Conservation (phyloP, 2,113 vertebrate species). For the Anhinga anhinga region DNA sequence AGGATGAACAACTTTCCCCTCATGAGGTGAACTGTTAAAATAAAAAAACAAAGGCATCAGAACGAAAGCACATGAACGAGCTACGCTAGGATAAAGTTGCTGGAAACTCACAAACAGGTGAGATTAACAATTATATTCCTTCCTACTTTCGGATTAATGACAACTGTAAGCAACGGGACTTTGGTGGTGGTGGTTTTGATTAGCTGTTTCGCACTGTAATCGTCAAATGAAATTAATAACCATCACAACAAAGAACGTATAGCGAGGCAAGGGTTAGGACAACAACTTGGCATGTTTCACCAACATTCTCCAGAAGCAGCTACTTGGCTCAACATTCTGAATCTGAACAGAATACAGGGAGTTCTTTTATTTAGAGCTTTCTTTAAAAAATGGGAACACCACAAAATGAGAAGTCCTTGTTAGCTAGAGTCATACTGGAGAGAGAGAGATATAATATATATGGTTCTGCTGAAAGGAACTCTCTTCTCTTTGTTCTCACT, state of each 20-base stretch:
- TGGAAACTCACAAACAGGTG: background rate
- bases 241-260: background rate
- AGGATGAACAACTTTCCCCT: background rate
- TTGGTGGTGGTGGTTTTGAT: background rate
- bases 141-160: background rate
- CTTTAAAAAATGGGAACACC: conserved; percentile 15
- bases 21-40: background rate
- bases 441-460: background rate
- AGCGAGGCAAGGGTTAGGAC: background rate
- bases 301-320: conserved; percentile 4
- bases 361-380: conserved; percentile 38
- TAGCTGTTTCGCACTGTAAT: background rate
- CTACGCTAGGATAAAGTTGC: background rate
- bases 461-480: background rate
- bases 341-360: background rate
- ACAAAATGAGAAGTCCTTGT: background rate
- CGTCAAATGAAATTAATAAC: background rate
- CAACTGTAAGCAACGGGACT: background rate
- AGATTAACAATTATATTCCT: background rate
- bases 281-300: background rate
- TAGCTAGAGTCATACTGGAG: background rate
- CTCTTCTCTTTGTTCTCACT: background rate
- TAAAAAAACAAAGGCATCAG: background rate
- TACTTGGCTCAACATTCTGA: background rate
- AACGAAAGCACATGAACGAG: background rate